These are phyloP conservation scores for Odontophorus gujanensis DNA, from an alignment of 2,113 vertebrate species.

Conservation along the genomic window DNA sequence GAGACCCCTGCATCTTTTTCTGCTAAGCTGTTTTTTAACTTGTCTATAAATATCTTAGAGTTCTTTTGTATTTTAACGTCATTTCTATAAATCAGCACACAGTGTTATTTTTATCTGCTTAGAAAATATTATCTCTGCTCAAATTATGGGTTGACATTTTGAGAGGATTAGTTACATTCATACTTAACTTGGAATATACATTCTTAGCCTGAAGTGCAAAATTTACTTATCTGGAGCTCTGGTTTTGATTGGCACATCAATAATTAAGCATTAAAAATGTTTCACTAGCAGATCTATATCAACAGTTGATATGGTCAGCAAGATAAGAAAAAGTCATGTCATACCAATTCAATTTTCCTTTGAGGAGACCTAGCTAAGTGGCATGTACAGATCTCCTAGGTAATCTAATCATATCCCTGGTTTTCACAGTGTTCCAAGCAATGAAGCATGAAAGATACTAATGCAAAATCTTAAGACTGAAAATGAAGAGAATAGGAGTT, in stretches of 20 bases:
- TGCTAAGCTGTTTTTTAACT: background rate
- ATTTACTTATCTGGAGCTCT: background rate
- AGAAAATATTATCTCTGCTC: background rate
- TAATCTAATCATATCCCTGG: background rate
- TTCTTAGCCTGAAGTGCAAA: background rate
- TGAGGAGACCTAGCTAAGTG: background rate
- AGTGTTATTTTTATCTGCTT: background rate
- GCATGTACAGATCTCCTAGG: background rate
- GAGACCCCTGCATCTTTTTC: fast-evolving
- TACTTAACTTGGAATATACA: background rate
- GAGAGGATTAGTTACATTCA: background rate
- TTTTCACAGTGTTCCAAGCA: background rate
- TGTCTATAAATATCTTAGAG: background rate
- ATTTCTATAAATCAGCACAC: background rate
- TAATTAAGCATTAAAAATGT: background rate
- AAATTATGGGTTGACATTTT: background rate
- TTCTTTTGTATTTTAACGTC: background rate
- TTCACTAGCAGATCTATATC: background rate
- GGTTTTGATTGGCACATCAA: background rate
- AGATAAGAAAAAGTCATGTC: background rate
- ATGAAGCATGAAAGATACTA: background rate
- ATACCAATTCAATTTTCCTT: background rate
- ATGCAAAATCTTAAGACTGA: background rate
- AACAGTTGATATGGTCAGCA: background rate
- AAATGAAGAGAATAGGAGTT: background rate